Evolutionary conservation across 53 echinoderm and acorn worm genomes (phyloP), one percentile per base, ranked within the genome.

Genomic region (Stichopus horrens): DNA sequence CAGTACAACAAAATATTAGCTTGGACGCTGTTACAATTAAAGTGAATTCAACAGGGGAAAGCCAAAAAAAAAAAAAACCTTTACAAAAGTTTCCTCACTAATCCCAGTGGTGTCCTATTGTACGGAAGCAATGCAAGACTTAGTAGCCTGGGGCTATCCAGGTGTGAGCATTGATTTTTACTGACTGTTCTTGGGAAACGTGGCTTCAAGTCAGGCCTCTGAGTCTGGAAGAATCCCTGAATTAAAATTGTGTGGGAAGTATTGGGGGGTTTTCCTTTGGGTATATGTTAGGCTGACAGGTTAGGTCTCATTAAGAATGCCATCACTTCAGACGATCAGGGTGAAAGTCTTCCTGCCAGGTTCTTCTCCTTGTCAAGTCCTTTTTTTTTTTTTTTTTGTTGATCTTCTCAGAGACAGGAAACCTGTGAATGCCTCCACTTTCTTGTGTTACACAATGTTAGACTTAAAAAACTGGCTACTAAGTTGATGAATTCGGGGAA

Each of bases 151-250:
- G n/a, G 81, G 81, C 81, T 21, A 81, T 81, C 81, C 81, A 81
- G 81, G 81, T 81, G 81, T 81, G 81, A 57, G 58, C 81, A 81
- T 81, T 81, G 81, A 81, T 81, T 81, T 81, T 81, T 23, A 56
- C 56, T 81, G 81, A 81, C 81, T 81, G 81, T 81, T 55, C 56
- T 81, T 18, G 56, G 57, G 81, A 81, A 13, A 81, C 81, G 21
- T 81, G 54, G 81, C 21, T 58, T 79, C 55, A 79, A 19, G 18
- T 54, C 14, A 20, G 19, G 21, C 79, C 71, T 71, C 71, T 16
- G n/a, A 71, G 71, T 63, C 18, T 20, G 18, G 18, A 71, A 71
- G 5, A 71, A 7, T 18, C 71, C 19, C n/a, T 18, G 19, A 71
- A 71, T 71, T 71, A 71, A 37, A 57, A 81, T 81, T 81, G 57